Conservation (phyloP, 2,797 vertebrate genomes). For the Cygnus olor region DNA sequence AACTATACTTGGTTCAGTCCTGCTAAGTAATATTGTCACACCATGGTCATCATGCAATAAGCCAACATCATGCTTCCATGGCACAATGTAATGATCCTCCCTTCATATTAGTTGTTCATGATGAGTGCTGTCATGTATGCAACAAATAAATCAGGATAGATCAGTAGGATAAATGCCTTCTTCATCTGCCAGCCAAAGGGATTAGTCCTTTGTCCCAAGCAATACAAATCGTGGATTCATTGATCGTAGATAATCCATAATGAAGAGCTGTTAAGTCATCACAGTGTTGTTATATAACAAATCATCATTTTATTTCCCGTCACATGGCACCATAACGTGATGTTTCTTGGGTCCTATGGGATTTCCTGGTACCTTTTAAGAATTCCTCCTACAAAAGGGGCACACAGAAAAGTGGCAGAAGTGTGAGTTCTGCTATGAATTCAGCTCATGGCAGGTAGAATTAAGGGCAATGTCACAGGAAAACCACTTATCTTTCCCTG, state of each 20-base stretch:
- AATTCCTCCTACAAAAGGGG: neutral
- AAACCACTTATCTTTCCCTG: neutral
- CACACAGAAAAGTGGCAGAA: neutral
- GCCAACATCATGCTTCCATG: neutral
- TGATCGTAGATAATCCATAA: neutral
- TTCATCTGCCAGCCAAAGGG: neutral
- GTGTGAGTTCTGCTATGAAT: neutral
- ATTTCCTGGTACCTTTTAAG: neutral
- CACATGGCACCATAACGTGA: accelerated
- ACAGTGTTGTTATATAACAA: neutral
- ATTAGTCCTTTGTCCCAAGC: neutral
- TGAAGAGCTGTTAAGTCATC: neutral
- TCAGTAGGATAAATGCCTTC: neutral
- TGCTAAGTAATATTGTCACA: neutral
- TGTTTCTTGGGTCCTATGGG: neutral
- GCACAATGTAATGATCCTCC: neutral
- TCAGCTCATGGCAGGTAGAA: neutral
- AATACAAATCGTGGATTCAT: neutral
- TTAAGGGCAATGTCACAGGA: neutral
- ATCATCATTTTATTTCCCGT: neutral
- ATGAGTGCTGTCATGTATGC: neutral
- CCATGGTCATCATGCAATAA: neutral
- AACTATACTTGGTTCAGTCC: neutral
- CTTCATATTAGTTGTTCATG: neutral
- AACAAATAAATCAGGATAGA: neutral